phyloP scores from a whole-genome alignment of 2,113 vertebrate species.

The Notothenia coriiceps region DNA sequence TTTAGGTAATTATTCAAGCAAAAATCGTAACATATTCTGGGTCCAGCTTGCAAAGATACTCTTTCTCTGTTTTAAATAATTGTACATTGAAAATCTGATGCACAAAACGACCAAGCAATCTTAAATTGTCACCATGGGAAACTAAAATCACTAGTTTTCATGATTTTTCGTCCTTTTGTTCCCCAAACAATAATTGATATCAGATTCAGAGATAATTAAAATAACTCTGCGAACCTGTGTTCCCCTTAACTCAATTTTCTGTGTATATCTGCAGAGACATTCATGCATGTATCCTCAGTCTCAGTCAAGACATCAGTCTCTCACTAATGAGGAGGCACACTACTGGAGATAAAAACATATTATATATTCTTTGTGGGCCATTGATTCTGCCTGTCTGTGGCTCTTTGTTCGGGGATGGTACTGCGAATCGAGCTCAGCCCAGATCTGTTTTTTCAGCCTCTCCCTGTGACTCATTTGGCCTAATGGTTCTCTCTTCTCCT shows the following conservation, averaged over 20 bases:
- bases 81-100: neutral
- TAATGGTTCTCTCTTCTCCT: constrained; percentile 72
- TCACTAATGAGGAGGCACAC: constrained; percentile 2
- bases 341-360: neutral
- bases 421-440: constrained; percentile 30
- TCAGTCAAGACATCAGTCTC: neutral
- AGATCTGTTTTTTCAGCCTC: constrained; percentile 72
- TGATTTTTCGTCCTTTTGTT: neutral
- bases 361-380: neutral
- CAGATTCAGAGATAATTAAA: neutral
- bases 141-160: neutral
- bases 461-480: constrained; percentile 76
- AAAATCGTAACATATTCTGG: neutral
- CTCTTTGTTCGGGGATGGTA: constrained; percentile 26
- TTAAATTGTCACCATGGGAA: neutral
- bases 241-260: neutral
- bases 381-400: constrained; percentile 3
- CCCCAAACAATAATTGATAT: too few relatives aligned
- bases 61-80: too few relatives aligned
- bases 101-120: neutral
- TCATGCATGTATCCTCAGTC: neutral
- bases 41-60: neutral
- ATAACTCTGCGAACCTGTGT: neutral
- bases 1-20: neutral
- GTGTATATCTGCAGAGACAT: neutral